These are phyloP conservation scores for Hippocampus kuda DNA, from an alignment of 2,797 vertebrate genomes.

Conservation along the genomic window DNA sequence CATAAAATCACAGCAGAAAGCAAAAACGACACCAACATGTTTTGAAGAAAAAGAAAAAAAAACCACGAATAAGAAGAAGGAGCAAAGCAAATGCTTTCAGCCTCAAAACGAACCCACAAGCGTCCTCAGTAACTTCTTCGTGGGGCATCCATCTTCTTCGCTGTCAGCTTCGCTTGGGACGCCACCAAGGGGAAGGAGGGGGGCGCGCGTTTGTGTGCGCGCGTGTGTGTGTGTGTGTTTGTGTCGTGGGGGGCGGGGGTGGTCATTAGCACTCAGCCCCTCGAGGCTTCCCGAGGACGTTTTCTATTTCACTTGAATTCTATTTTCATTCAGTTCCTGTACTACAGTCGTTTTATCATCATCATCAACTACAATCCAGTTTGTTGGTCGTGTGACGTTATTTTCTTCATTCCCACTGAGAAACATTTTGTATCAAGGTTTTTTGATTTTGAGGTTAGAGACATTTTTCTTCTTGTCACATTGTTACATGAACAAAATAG, in stretches of 20 bases:
- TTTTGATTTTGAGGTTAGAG: background rate
- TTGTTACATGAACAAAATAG: background rate
- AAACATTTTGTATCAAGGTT: too few species aligned
- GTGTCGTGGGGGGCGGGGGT: background rate
- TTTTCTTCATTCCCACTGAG: background rate
- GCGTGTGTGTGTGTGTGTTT: too few species aligned
- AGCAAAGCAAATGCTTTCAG: background rate
- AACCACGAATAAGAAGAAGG: background rate
- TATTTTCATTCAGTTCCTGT: background rate
- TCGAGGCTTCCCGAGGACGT: background rate
- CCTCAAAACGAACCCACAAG: background rate
- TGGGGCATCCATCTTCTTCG: background rate
- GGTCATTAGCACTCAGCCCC: background rate
- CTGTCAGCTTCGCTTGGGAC: background rate
- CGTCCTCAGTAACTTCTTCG: background rate
- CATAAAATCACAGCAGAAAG: background rate
- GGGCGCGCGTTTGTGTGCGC: too few species aligned
- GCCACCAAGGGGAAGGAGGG: too few species aligned
- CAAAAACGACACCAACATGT: background rate
- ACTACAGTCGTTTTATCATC: too few species aligned
- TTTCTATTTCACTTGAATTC: background rate
- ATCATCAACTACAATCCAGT: too few species aligned
- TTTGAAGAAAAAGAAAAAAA: background rate
- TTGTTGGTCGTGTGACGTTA: too few species aligned
- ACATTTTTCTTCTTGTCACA: background rate